Conservation (phyloP, 2,113 vertebrate genomes). For the Albula goreensis region DNA sequence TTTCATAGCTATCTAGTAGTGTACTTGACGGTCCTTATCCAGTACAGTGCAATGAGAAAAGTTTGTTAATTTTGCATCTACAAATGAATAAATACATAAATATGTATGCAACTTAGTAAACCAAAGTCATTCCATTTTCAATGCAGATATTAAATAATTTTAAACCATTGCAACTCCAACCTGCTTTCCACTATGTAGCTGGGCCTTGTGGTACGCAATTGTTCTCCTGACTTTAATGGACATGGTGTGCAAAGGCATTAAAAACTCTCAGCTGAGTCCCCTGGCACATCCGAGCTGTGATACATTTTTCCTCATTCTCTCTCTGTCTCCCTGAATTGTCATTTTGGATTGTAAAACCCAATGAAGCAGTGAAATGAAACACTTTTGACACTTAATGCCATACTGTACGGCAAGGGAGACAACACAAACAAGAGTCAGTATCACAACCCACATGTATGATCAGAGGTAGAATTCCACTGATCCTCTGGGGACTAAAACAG, state of each 20-base stretch:
- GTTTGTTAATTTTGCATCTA: too few species aligned
- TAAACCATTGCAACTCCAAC: too few species aligned
- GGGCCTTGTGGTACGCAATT: background rate
- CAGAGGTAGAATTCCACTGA: background rate
- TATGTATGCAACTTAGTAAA: too few species aligned
- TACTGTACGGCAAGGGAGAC: background rate
- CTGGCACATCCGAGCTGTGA: background rate
- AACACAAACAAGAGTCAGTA: background rate
- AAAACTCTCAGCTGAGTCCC: background rate
- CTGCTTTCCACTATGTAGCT: background rate
- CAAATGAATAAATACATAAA: too few species aligned
- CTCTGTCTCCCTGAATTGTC: background rate
- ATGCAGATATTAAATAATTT: too few species aligned
- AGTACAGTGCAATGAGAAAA: too few species aligned
- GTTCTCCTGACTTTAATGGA: background rate
- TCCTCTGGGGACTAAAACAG: background rate
- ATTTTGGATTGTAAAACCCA: background rate
- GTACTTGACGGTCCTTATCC: too few species aligned
- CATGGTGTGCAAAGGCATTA: background rate
- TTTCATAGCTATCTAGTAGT: too few species aligned
- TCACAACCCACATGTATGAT: background rate
- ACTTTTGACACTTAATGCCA: slow-evolving; percentile 1
- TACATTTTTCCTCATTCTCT: too few species aligned
- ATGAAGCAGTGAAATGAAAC: background rate
- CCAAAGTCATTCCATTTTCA: too few species aligned